phyloP scores from a whole-genome alignment of 2,888 invertebrate species.

The Biston betularia region DNA sequence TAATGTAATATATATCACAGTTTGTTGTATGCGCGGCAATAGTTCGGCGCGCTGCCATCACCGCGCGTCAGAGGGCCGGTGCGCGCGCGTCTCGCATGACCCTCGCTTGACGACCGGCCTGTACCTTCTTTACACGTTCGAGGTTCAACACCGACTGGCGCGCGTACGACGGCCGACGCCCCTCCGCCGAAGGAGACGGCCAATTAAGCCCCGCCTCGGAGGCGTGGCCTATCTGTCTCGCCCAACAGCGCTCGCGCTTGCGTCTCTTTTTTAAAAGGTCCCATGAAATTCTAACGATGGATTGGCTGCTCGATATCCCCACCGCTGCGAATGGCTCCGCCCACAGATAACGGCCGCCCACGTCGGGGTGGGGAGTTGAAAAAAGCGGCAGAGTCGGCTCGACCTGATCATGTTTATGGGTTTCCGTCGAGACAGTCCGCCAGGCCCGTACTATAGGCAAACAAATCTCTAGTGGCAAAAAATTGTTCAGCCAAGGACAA shows the following conservation, averaged over 20 bases:
- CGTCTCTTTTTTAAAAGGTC: conserved; percentile 73
- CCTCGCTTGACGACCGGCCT: conserved; percentile 68
- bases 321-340: conserved; percentile 55
- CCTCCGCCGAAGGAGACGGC: conserved; percentile 82
- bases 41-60: conserved; percentile 81
- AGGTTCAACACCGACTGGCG: conserved; percentile 82
- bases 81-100: conserved; percentile 78
- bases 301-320: conserved; percentile 75
- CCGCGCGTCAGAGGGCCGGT: conserved; percentile 77
- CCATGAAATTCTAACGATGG: conserved; percentile 44
- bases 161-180: conserved; percentile 79
- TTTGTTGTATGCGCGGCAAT: conserved; percentile 77
- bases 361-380: conserved; percentile 70
- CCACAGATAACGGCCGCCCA: conserved; percentile 63
- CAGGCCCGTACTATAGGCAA: conserved; percentile 76
- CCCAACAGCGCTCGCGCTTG: conserved; percentile 71
- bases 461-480: conserved; percentile 85
- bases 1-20: conserved; percentile 82
- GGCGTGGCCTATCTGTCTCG: conserved; percentile 62
- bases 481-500: conserved; percentile 81
- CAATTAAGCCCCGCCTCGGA: conserved; percentile 66
- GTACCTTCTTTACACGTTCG: conserved; percentile 76
- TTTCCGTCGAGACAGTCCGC: conserved; percentile 82
- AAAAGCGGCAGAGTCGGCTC: conserved; percentile 80
- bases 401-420: conserved; percentile 84